A percentile compares a stretch with the other conserved stretches of the same genome.
Conservation (phyloP, 2,888 invertebrate genomes). For the Megalurothrips usitatus region DNA sequence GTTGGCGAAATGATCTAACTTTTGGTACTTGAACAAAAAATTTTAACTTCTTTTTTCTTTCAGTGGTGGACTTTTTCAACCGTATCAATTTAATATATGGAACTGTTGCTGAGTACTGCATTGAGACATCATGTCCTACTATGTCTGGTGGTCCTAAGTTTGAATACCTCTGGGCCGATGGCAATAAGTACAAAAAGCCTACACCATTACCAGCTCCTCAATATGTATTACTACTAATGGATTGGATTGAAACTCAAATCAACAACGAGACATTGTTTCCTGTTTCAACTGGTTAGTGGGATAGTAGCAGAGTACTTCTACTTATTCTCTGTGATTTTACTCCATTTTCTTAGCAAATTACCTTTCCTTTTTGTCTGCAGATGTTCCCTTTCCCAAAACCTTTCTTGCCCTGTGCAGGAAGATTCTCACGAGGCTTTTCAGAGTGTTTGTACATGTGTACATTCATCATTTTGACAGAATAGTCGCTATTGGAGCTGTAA, state of each 20-base stretch:
- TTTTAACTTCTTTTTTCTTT: constrained; percentile 42
- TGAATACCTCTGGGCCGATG: constrained; percentile 89
- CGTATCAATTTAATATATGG: constrained; percentile 89
- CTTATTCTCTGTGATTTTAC: constrained; percentile 26
- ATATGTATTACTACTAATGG: constrained; percentile 80
- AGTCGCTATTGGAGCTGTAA: constrained; percentile 79
- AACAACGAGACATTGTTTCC: constrained; percentile 85
- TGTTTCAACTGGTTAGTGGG: constrained; percentile 60
- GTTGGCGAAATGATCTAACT: not conserved
- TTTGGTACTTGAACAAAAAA: not conserved
- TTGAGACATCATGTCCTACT: constrained; percentile 74
- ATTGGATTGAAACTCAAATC: constrained; percentile 87
- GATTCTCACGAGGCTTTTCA: constrained; percentile 78
- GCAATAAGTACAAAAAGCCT: constrained; percentile 68
- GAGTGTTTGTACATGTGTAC: constrained; percentile 91
- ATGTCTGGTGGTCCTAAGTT: constrained; percentile 88
- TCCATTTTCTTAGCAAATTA: constrained; percentile 7
- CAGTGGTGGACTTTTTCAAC: constrained; percentile 92
- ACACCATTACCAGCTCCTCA: constrained; percentile 76
- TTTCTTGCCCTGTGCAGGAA: constrained; percentile 76
- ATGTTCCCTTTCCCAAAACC: constrained; percentile 81
- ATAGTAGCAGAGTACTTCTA: not conserved
- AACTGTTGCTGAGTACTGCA: constrained; percentile 80
- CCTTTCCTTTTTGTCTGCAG: constrained; percentile 47
- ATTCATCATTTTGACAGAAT: constrained; percentile 91